Percentiles rank a stretch among this genome's conserved stretches.
Conservation (phyloP, 2,113 vertebrate genomes). For the Brienomyrus brachyistius region DNA sequence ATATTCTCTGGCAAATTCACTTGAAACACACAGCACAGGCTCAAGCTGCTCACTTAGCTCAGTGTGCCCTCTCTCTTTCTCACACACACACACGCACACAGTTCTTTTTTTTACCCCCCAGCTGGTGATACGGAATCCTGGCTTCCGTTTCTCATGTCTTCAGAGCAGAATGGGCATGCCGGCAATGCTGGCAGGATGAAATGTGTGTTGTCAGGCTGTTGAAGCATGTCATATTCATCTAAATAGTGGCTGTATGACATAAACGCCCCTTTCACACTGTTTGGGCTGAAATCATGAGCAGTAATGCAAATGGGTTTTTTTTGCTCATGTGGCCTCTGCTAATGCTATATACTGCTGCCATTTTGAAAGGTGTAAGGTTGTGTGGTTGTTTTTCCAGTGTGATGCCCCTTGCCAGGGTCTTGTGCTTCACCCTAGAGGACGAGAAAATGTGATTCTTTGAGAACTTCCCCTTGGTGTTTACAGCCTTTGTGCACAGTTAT, state of each 20-base stretch:
- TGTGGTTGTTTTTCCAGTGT: neutral
- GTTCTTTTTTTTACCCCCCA: neutral
- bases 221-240: neutral
- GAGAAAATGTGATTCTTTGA: neutral
- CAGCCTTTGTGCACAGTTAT: neutral
- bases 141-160: neutral
- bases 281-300: neutral
- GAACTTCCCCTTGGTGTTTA: neutral
- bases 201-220: slow-evolving; percentile 1
- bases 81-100: neutral
- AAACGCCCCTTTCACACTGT: neutral
- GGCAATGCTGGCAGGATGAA: neutral
- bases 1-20: neutral
- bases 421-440: neutral
- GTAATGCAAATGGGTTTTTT: neutral
- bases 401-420: neutral
- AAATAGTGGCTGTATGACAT: neutral
- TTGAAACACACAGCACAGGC: neutral
- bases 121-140: neutral
- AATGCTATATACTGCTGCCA: neutral
- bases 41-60: no score
- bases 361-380: neutral
- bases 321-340: neutral
- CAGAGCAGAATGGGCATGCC: neutral
- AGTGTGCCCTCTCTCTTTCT: neutral